Percentiles rank a stretch among this genome's conserved stretches.
Conservation (phyloP, 2,113 vertebrate genomes). For the Rhizomys pruinosus region DNA sequence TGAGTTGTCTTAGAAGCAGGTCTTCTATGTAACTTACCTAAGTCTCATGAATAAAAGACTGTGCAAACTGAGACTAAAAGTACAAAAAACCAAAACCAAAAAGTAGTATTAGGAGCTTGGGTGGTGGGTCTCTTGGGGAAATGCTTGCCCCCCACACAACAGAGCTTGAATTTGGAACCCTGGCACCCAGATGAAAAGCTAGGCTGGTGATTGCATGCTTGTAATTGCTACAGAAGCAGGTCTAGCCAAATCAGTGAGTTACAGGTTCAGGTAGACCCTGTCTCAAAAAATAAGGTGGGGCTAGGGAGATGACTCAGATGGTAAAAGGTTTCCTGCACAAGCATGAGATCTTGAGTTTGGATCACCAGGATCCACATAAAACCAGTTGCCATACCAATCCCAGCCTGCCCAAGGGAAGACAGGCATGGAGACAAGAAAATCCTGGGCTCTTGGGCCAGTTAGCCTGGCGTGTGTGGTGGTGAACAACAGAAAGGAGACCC, state of each 20-base stretch:
- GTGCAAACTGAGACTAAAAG: background rate
- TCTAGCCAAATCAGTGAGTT: background rate
- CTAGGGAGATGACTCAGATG: background rate
- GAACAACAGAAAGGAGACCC: background rate
- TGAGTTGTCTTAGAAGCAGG: background rate
- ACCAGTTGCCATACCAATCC: background rate
- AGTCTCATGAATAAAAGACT: slow-evolving; percentile 54
- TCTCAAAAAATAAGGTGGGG: background rate
- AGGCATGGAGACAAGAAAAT: background rate
- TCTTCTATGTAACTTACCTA: background rate
- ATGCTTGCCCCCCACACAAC: background rate
- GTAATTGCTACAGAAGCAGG: background rate
- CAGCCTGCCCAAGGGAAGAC: no score
- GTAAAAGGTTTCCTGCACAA: background rate
- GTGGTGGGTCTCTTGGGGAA: background rate
- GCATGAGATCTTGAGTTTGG: background rate
- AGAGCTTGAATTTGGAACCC: background rate
- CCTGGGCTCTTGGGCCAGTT: background rate
- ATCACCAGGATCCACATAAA: background rate
- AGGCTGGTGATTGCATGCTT: background rate
- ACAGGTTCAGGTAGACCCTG: background rate
- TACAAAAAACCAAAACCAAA: background rate
- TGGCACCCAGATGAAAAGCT: background rate
- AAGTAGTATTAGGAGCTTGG: background rate
- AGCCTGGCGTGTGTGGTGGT: background rate